Percentiles rank a stretch among this genome's conserved stretches.
Evolutionary conservation across 2,888 invertebrate genomes (phyloP).

Genomic region (Hylaea fasciaria): DNA sequence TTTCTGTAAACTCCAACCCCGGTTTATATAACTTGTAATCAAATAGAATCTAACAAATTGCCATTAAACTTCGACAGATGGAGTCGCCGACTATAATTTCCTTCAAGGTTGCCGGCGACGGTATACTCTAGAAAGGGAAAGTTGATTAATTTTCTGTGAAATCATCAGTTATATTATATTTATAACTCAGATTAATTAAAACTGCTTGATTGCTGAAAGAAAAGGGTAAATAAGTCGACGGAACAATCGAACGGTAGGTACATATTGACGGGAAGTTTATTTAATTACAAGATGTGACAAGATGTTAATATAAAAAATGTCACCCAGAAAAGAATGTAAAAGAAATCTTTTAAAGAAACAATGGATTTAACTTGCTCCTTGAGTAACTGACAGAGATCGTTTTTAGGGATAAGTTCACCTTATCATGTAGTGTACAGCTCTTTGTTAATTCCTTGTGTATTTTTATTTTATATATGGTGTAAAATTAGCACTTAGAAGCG

Average conservation of each 20-base stretch:
- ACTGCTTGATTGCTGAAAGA: conserved; percentile 10
- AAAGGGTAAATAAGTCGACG: conserved; percentile 14
- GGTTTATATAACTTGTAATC: conserved; percentile 4
- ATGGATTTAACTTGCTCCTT: no score
- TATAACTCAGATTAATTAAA: conserved; percentile 19
- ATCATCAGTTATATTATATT: conserved; percentile 23
- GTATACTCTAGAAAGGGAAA: conserved; percentile 7
- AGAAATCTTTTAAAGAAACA: no score
- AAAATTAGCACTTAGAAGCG: no score
- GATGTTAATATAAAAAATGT: no score
- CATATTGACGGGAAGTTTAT: background rate
- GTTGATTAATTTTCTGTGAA: conserved; percentile 18
- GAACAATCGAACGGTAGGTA: background rate
- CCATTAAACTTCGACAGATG: background rate
- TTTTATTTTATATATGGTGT: no score
- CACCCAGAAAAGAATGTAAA: no score
- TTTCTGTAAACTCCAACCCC: no score
- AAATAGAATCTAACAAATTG: background rate
- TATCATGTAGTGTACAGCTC: no score
- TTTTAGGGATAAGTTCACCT: no score
- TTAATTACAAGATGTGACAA: no score
- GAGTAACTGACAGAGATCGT: no score
- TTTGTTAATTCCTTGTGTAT: no score
- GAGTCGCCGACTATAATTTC: conserved; percentile 1
- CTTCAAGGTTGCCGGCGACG: background rate